Percentiles rank a stretch among this genome's conserved stretches.
Conservation (phyloP, 2,888 invertebrate genomes). For the Pocota personata region DNA sequence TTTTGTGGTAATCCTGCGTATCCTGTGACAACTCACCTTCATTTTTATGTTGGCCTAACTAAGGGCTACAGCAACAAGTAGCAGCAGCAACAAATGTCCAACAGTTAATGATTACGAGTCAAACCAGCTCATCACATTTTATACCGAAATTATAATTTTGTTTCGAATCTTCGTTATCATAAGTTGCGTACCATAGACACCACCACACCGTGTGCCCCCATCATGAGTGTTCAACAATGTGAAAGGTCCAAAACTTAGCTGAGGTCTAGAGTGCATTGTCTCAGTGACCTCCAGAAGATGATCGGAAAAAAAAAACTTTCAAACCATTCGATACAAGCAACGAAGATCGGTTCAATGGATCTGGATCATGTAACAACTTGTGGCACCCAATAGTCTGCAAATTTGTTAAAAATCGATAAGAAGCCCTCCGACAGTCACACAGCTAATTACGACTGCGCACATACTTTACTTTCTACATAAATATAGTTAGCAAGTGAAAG, state of each 20-base stretch:
- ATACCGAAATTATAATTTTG: constrained; percentile 76
- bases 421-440: not conserved
- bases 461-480: constrained; percentile 31
- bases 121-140: constrained; percentile 79
- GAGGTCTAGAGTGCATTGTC: constrained; percentile 32
- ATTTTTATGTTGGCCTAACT: constrained; percentile 79
- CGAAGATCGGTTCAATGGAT: not conserved
- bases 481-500: constrained; percentile 6
- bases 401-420: not conserved
- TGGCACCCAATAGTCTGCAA: constrained; percentile 39
- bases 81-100: constrained; percentile 75
- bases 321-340: constrained; percentile 17
- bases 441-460: not conserved
- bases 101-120: constrained; percentile 79
- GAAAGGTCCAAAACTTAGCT: constrained; percentile 47
- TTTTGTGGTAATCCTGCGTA: not conserved
- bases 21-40: constrained; percentile 77
- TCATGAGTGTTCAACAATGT: constrained; percentile 13
- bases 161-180: constrained; percentile 45
- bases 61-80: constrained; percentile 75
- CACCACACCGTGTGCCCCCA: not conserved
- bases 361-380: not conserved
- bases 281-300: constrained; percentile 50
- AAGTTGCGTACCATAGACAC: constrained; percentile 23
- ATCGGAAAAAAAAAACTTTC: constrained; percentile 25